Evolutionary conservation across 2,113 vertebrate species (phyloP).

Genomic region (Zosterops borbonicus): DNA sequence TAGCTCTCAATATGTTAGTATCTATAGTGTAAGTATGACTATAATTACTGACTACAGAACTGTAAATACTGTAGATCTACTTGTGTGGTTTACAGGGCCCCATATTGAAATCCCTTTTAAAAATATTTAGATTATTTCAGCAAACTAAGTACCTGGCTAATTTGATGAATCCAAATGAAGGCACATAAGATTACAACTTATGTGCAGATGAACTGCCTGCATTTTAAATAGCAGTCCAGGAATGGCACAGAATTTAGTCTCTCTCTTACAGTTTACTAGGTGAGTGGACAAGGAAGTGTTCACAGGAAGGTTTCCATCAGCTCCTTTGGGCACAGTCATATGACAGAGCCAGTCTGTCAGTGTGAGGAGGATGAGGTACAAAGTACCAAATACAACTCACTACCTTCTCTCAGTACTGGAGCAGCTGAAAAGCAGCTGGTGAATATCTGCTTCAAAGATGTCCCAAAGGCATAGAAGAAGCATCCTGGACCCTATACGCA

Average conservation of each 20-base stretch:
- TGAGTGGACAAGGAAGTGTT: neutral
- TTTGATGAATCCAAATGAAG: neutral
- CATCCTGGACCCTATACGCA: neutral
- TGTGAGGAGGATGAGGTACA: neutral
- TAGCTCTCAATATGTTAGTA: neutral
- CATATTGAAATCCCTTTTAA: neutral
- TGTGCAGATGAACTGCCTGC: neutral
- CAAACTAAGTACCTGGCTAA: neutral
- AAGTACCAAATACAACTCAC: neutral
- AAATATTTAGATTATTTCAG: neutral
- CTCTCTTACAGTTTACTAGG: neutral
- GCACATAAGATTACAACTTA: neutral
- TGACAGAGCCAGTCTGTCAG: fast-evolving
- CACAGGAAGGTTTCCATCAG: neutral
- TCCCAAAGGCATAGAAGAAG: neutral
- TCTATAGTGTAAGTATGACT: neutral
- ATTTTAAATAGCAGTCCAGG: neutral
- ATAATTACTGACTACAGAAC: neutral
- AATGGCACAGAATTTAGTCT: neutral
- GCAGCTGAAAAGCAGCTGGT: neutral
- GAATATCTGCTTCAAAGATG: neutral
- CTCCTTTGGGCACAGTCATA: neutral
- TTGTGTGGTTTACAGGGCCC: neutral
- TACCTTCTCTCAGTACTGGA: neutral
- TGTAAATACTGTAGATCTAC: conserved; percentile 13